Evolutionary conservation across 2,797 vertebrate genomes (phyloP), one percentile per base, ranked within the genome.

Genomic region (Pseudomugil tenellus): DNA sequence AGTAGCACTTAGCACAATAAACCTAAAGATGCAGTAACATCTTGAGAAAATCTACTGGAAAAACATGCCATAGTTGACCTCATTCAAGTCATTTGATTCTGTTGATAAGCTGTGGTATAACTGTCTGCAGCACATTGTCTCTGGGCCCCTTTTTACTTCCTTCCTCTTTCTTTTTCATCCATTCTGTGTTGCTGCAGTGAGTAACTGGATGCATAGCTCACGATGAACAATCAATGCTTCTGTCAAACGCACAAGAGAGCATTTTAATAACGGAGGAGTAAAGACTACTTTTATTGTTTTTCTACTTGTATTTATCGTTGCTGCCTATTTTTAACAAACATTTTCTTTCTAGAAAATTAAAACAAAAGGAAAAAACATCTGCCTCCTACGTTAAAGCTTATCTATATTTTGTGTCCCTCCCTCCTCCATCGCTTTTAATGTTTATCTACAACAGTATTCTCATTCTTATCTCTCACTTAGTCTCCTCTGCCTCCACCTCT

Each of bases 121-220:
- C 69, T 61, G 28, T 54, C 19, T 21, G 35, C 43, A 58, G 64
- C 64, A 49, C 54, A 26, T 59, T 85, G 81, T 79, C 80, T 84
- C 80, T 85, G 82, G 77, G 76, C 65, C 63, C n/a, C 59, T 23
- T 58, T 31, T 55, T 60, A 70, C 68, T 73, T 80, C 74, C 71
- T 67, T 52, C 41, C 37, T 43, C 19, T 60, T 12, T 58, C 23
- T 56, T 61, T 70, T 65, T 37, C 37, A 52, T 55, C 35, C 63
- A 26, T 59, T 71, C 70, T 74, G 51, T 74, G 37, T 75, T 32
- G 25, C 76, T 23, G 35, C 59, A 41, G 56, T 28, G 23, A 58
- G 23, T 21, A 32, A 57, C 28, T 39, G 46, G 66, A 73, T 51
- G 31, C 48, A 34, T n/a, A 35, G 57, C 82, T 67, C 53, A 67